These are phyloP conservation scores for Chaenocephalus aceratus DNA, from an alignment of 2,113 vertebrate species.

Conservation along the genomic window DNA sequence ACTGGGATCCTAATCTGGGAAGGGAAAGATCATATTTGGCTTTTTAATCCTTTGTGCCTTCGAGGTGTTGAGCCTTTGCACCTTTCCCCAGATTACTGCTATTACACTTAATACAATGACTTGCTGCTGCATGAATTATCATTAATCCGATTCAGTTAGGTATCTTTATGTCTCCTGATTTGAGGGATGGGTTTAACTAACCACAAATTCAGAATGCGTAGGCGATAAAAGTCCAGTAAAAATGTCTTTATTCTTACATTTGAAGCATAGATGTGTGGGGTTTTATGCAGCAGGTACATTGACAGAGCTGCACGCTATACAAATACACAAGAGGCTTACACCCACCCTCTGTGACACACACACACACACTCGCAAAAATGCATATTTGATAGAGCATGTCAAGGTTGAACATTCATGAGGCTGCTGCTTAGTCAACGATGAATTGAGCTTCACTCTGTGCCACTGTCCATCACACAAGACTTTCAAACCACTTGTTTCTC, in stretches of 20 bases:
- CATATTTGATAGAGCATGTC: slow-evolving; percentile 40
- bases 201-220: background rate
- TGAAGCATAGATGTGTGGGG: background rate
- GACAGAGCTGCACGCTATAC: background rate
- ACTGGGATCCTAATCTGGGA: slow-evolving; percentile 1
- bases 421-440: slow-evolving; percentile 29
- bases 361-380: slow-evolving; percentile 16
- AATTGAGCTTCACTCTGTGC: slow-evolving; percentile 29
- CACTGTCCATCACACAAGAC: slow-evolving; percentile 25
- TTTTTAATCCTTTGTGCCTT: slow-evolving; percentile 71
- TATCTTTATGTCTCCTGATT: slow-evolving; percentile 18
- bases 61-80: slow-evolving; percentile 57
- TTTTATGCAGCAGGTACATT: background rate
- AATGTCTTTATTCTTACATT: background rate
- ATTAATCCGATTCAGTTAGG: background rate
- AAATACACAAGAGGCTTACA: background rate
- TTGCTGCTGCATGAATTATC: slow-evolving; percentile 38
- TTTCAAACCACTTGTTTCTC: slow-evolving; percentile 28
- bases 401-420: slow-evolving; percentile 31
- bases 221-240: background rate
- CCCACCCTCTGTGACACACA: slow-evolving; percentile 27
- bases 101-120: slow-evolving; percentile 24
- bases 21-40: slow-evolving; percentile 62
- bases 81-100: slow-evolving; percentile 49
- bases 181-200: slow-evolving; percentile 20